phyloP scores from a whole-genome alignment of 2,888 invertebrate genomes.

The Tenthredo amoena region DNA sequence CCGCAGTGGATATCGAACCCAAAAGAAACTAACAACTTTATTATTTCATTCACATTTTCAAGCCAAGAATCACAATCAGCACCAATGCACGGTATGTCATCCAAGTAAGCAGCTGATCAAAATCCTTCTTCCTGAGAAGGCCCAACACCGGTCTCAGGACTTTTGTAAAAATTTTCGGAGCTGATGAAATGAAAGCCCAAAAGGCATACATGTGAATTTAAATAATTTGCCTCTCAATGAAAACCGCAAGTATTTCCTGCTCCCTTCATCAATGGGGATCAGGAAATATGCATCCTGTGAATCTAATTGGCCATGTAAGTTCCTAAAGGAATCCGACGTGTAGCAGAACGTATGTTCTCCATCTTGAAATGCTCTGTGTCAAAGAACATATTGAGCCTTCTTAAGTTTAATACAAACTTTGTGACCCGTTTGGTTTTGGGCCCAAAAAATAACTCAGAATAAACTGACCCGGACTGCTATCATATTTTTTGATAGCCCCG shows the following conservation, averaged over 20 bases:
- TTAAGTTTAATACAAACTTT: background rate
- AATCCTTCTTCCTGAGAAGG: constrained; percentile 23
- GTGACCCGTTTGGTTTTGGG: background rate
- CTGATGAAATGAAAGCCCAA: background rate
- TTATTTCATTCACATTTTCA: too few species aligned
- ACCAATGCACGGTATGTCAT: too few species aligned
- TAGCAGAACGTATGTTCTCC: background rate
- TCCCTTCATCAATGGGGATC: background rate
- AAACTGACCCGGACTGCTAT: background rate
- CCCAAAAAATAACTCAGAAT: background rate
- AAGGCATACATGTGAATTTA: background rate
- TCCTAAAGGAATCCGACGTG: background rate
- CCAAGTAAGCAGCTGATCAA: too few species aligned
- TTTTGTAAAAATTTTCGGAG: background rate
- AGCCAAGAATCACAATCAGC: too few species aligned
- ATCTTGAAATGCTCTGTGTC: background rate
- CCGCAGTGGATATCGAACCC: constrained; percentile 49
- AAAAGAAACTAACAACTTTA: too few species aligned
- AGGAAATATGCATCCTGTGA: background rate
- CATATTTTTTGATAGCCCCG: background rate
- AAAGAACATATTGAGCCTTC: too few species aligned
- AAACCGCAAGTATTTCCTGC: background rate
- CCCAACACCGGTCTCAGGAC: background rate
- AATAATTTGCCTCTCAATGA: background rate
- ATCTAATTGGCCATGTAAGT: background rate